Evolutionary conservation across 2,888 invertebrate species (phyloP).

Genomic region (Endomychus coccineus): DNA sequence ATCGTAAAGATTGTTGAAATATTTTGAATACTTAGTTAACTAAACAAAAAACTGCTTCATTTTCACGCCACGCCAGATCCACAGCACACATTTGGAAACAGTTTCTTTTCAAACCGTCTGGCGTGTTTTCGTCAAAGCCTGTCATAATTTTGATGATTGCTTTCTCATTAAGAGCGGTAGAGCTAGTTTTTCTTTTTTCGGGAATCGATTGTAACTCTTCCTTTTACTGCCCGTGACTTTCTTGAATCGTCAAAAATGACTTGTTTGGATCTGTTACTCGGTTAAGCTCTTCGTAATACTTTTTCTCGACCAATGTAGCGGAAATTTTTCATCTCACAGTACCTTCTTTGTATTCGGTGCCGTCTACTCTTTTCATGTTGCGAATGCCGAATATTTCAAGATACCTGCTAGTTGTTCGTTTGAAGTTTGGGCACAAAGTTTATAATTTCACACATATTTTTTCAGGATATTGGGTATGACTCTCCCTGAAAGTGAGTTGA

Average conservation of each 20-base stretch:
- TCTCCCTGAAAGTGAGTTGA: no score
- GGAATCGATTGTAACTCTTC: conserved; percentile 3
- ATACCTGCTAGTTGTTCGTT: conserved; percentile 4
- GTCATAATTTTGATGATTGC: conserved; percentile 1
- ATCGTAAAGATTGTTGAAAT: no score
- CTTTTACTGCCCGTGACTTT: no score
- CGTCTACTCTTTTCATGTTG: conserved; percentile 5
- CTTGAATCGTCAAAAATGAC: not conserved
- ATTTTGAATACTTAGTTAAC: no score
- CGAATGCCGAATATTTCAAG: conserved; percentile 4
- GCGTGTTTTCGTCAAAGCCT: conserved; percentile 6
- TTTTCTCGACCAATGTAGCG: conserved; percentile 2
- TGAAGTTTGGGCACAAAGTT: conserved; percentile 1
- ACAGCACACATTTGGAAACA: no score
- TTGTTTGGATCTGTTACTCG: conserved; percentile 1
- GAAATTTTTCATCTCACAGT: conserved; percentile 3
- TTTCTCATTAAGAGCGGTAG: conserved; percentile 2
- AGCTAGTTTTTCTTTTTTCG: conserved; percentile 2
- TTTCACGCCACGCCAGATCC: no score
- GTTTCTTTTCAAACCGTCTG: conserved; percentile 5
- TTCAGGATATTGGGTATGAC: no score
- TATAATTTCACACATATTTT: no score
- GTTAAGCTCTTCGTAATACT: conserved; percentile 1
- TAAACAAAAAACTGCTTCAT: no score
- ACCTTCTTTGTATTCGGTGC: not conserved